phyloP scores from a whole-genome alignment of 2,797 vertebrate genomes.

The Danio tinwini region DNA sequence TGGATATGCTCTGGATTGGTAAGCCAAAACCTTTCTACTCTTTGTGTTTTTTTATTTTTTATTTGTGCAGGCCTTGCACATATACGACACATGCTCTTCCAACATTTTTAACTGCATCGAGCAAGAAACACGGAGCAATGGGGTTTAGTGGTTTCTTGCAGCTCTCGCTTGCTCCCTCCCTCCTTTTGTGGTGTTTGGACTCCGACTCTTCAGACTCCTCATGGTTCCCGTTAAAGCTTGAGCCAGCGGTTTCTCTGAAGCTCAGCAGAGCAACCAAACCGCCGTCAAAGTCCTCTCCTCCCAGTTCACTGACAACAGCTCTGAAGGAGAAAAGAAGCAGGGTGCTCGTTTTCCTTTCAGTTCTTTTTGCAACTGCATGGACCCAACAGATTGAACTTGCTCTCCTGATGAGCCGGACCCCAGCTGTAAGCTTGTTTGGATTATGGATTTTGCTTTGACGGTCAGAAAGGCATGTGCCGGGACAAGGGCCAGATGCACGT shows the following conservation, averaged over 20 bases:
- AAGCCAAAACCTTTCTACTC: conserved; percentile 40
- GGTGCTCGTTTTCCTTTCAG: conserved; percentile 52
- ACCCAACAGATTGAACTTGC: neutral
- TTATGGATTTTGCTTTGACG: conserved; percentile 48
- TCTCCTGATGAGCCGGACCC: conserved; percentile 2
- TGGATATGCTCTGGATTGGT: conserved; percentile 53
- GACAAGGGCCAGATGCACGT: conserved; percentile 37
- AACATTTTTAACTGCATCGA: conserved; percentile 38
- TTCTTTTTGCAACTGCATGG: conserved; percentile 19
- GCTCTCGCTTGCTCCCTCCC: conserved; percentile 41
- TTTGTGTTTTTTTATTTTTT: conserved; percentile 1
- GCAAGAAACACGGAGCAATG: conserved; percentile 36
- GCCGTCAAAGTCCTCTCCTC: conserved; percentile 41
- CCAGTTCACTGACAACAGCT: conserved; percentile 41
- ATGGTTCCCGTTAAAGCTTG: conserved; percentile 60
- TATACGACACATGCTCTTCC: conserved; percentile 16
- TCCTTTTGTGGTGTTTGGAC: conserved; percentile 60
- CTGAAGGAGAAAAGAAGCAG: conserved; percentile 45
- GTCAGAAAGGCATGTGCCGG: conserved; percentile 46
- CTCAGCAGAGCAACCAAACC: conserved; percentile 54
- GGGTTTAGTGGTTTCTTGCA: conserved; percentile 56
- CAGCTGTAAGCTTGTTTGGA: conserved; percentile 24
- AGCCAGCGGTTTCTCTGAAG: conserved; percentile 62
- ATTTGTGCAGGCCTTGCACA: conserved; percentile 25
- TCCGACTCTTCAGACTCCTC: conserved; percentile 55